Conservation (phyloP, 37 sponge, comb jelly and placozoan species). For the Cliona cf. orientalis region DNA sequence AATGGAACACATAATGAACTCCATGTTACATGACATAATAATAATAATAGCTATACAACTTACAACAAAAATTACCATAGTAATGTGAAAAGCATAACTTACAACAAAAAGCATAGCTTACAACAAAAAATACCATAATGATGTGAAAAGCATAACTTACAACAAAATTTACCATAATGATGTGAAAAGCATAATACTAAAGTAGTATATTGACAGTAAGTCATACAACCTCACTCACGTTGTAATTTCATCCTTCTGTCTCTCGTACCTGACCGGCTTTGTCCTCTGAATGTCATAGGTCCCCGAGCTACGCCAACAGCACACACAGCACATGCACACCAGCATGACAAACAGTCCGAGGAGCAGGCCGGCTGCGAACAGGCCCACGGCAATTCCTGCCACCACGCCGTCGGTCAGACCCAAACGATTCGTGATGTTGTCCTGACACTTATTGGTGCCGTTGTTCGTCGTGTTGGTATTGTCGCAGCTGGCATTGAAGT, state of each 20-base stretch:
- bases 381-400: constrained; percentile 18
- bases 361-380: constrained; percentile 18
- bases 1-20: no score
- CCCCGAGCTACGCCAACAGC: background rate
- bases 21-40: no score
- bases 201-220: background rate
- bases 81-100: no score
- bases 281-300: background rate
- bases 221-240: no score
- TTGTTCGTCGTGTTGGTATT: background rate
- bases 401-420: constrained; percentile 6
- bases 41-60: no score
- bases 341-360: background rate
- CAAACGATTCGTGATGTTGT: constrained; percentile 7
- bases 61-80: no score
- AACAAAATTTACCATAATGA: background rate
- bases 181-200: no score
- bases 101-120: background rate
- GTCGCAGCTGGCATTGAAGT: background rate
- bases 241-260: constrained; percentile 10
- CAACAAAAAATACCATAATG: background rate
- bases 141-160: background rate
- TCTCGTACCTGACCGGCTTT: constrained; percentile 20
- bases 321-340: background rate
- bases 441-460: background rate